Evolutionary conservation across 2,113 vertebrate genomes (phyloP), one percentile per base, ranked within the genome.

Genomic region (Nothocercus nigrocapillus): DNA sequence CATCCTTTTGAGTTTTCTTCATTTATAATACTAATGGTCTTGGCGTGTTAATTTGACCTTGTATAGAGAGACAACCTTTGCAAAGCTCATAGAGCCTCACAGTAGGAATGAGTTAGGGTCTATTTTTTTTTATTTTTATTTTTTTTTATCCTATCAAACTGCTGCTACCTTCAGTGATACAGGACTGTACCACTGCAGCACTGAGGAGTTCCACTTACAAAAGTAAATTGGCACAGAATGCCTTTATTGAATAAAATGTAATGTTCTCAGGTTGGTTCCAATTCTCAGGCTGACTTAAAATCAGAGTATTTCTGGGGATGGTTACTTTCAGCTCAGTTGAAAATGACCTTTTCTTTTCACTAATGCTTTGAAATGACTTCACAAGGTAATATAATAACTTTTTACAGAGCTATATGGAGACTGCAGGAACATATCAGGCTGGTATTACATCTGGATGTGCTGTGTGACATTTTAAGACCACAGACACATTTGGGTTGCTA

Each of bases 401-500:
- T 93, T 75, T 89, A 30, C 67, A 68, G 73, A 38, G 47, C 2
- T 18, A 85, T 90, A 78, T 91, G 66, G 64, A 94, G 68, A 67
- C 53, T 82, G 25, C 36, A 88, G 73, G 77, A 94, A 85, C 25
- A 49, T 18, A 34, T 69, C 0, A 0, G 38, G 5, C 56, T 59
- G 59, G 6, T 51, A 70, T 77, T 96, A 15, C 8, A 64, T 84
- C 77, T 70, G 6, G 53, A 40, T 83, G 85, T 88, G 20, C 24
- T 85, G 22, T 80, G 67, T 93, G 88, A 89, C 88, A 86, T 81
- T 81, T 85, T 53, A 96, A 90, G 4, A 75, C 82, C 14, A 8
- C 85, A 69, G 47, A 86, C 90, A 72, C 45, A 63, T 80, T 61
- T 95, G 22, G 67, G 4, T 82, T 95, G 77, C 63, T 92, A 2